Percentiles rank a stretch among this genome's conserved stretches.
These are phyloP conservation scores for Eidolon dupreanum DNA, from an alignment of 2,797 vertebrate genomes.

Conservation along the genomic window DNA sequence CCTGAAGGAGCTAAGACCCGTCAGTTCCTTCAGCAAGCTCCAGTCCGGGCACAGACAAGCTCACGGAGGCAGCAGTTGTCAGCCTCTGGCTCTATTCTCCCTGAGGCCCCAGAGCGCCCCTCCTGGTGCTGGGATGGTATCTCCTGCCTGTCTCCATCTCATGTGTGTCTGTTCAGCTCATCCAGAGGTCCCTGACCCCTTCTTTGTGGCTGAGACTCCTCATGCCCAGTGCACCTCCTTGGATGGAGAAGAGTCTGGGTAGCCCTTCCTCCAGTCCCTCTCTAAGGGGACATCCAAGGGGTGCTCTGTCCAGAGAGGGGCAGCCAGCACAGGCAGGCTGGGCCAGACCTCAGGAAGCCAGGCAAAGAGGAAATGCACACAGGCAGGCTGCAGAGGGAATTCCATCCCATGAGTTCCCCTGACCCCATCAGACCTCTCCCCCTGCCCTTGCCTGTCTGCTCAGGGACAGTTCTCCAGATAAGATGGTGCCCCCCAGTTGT, in stretches of 20 bases:
- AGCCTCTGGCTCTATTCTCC: not conserved
- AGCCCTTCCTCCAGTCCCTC: not conserved
- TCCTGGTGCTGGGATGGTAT: not conserved
- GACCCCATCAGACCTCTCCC: not conserved
- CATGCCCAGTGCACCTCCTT: not conserved
- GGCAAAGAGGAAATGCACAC: not conserved
- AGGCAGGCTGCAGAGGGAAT: not conserved
- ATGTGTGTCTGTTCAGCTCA: not conserved
- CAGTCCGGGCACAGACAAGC: not conserved
- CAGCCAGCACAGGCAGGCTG: not conserved
- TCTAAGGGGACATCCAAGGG: not conserved
- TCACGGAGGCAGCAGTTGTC: accelerated
- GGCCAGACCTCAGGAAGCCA: not conserved
- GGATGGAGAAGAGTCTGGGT: not conserved
- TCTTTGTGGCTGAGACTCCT: not conserved
- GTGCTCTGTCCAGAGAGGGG: not conserved
- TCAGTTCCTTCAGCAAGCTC: not conserved
- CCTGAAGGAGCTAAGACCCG: not conserved
- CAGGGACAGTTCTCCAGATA: not conserved
- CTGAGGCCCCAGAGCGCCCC: not conserved
- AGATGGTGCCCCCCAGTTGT: not conserved
- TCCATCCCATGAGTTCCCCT: not conserved
- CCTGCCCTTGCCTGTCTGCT: not conserved
- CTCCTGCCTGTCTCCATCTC: not conserved
- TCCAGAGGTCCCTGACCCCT: not conserved